phyloP scores from a whole-genome alignment of 23 tunicate species.

The Aplidium turbinatum region DNA sequence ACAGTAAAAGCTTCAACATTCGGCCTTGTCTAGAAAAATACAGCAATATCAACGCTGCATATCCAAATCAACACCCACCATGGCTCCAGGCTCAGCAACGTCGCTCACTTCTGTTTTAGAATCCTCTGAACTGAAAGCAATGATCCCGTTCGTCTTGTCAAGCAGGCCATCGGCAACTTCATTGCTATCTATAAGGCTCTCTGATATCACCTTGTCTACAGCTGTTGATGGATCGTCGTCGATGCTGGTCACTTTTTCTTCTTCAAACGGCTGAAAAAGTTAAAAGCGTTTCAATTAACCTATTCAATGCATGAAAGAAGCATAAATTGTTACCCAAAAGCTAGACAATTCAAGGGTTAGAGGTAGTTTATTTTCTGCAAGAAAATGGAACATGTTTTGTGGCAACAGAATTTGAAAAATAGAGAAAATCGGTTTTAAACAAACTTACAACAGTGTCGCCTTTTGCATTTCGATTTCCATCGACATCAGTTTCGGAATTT shows the following conservation, averaged over 20 bases:
- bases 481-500: constrained; percentile 32
- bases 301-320: no score
- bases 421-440: background rate
- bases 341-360: no score
- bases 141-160: constrained; percentile 44
- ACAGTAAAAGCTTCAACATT: no score
- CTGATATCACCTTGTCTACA: background rate
- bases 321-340: no score
- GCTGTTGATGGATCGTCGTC: constrained; percentile 39
- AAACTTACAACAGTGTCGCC: constrained; percentile 16
- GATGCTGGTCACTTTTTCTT: constrained; percentile 78
- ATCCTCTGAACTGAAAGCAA: no score
- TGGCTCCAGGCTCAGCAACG: constrained; percentile 22
- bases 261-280: constrained; percentile 64
- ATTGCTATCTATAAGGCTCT: background rate
- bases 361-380: background rate
- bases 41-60: no score
- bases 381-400: background rate
- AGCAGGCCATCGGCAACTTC: constrained; percentile 13
- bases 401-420: background rate
- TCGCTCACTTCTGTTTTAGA: no score
- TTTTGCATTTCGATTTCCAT: constrained; percentile 3
- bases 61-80: constrained; percentile 19
- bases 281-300: background rate
- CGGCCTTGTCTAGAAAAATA: no score